Percentiles rank a stretch among this genome's conserved stretches.
phyloP scores from a whole-genome alignment of 2,113 vertebrate species.

The Argyrosomus japonicus region DNA sequence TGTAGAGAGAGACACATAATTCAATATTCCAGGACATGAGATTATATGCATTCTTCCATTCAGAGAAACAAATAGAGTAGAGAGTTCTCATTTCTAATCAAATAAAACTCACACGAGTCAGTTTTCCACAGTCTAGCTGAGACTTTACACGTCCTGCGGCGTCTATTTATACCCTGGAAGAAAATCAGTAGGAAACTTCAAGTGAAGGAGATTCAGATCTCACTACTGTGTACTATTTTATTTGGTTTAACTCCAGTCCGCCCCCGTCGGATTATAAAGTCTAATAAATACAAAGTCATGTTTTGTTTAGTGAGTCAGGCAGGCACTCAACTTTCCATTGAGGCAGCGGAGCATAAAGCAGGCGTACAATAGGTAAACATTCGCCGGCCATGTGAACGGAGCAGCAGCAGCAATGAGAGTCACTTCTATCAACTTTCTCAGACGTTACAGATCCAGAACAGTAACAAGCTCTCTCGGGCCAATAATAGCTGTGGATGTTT shows the following conservation, averaged over 20 bases:
- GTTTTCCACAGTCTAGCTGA: slow-evolving; percentile 25
- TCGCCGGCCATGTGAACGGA: slow-evolving; percentile 67
- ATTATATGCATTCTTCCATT: slow-evolving; percentile 53
- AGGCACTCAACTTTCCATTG: slow-evolving; percentile 75
- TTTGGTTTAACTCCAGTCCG: slow-evolving; percentile 68
- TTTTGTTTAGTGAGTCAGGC: slow-evolving; percentile 76
- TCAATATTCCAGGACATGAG: slow-evolving; percentile 57
- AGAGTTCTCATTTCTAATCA: slow-evolving; percentile 41
- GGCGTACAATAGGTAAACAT: slow-evolving; percentile 73
- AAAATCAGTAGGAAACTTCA: slow-evolving; percentile 48
- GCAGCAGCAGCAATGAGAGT: slow-evolving; percentile 54
- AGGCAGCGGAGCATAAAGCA: slow-evolving; percentile 67
- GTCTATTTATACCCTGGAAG: slow-evolving; percentile 53
- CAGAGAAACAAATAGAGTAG: neutral
- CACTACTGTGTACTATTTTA: slow-evolving; percentile 70
- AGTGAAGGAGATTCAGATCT: slow-evolving; percentile 45
- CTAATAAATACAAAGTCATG: slow-evolving; percentile 73
- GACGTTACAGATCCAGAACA: slow-evolving; percentile 56
- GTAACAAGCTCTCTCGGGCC: slow-evolving; percentile 29
- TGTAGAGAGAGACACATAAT: slow-evolving; percentile 50
- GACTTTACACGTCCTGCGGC: neutral
- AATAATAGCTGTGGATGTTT: slow-evolving; percentile 33
- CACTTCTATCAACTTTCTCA: slow-evolving; percentile 70
- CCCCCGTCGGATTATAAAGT: slow-evolving; percentile 56
- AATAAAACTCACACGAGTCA: slow-evolving; percentile 41